These are phyloP conservation scores for Oenanthe oenanthe DNA, from an alignment of 2,113 vertebrate genomes.

Conservation along the genomic window DNA sequence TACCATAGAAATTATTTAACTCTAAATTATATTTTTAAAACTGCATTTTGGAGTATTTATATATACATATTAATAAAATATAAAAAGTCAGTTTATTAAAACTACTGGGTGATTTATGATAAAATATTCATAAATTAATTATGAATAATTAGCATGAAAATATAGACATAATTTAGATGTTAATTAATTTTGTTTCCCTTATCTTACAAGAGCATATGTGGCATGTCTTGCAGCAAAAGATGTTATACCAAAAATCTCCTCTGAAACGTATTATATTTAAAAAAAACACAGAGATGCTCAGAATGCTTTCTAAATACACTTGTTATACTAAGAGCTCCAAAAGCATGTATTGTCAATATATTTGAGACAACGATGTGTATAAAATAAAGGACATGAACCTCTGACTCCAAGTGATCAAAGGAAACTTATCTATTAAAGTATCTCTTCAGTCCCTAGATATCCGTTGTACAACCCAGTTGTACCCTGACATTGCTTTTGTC, in stretches of 20 bases:
- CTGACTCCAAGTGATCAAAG: background rate
- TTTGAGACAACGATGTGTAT: background rate
- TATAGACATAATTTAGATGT: slow-evolving; percentile 1
- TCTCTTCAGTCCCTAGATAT: background rate
- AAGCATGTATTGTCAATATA: background rate
- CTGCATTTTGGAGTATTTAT: background rate
- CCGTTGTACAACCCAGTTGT: background rate
- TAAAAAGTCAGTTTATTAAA: background rate
- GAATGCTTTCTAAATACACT: background rate
- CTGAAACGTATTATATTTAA: background rate
- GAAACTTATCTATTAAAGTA: background rate
- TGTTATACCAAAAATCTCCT: background rate
- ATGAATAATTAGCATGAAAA: slow-evolving; percentile 32
- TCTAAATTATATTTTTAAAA: background rate
- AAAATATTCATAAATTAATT: slow-evolving; percentile 34
- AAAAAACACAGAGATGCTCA: background rate
- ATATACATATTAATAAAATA: background rate
- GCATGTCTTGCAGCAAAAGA: background rate
- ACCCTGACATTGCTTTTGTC: background rate
- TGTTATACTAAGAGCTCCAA: background rate
- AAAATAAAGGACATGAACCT: background rate
- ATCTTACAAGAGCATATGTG: background rate
- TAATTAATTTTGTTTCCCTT: slow-evolving; percentile 46
- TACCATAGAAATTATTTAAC: background rate
- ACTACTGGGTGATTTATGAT: background rate